phyloP scores from a whole-genome alignment of 1,140 invertebrate genomes.

The Rhyacophila brunnea region DNA sequence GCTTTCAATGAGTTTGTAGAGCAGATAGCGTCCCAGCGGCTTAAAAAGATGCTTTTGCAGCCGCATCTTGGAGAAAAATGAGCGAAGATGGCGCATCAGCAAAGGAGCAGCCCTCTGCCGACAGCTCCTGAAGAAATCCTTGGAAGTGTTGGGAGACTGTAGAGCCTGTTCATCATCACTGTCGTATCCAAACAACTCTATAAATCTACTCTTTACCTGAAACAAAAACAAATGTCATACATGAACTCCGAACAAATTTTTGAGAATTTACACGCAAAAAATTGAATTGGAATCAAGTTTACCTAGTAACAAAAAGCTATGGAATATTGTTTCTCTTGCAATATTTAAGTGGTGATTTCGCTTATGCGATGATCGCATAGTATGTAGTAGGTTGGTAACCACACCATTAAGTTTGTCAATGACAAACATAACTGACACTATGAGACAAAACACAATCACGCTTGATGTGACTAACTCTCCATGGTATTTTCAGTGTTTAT shows the following conservation, averaged over 20 bases:
- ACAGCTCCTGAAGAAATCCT: conserved; percentile 47
- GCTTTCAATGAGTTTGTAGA: conserved; percentile 47
- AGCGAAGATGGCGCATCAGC: conserved; percentile 45
- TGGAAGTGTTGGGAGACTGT: conserved; percentile 47
- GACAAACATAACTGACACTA: too few species aligned
- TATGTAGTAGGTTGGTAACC: not conserved
- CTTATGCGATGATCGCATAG: not conserved
- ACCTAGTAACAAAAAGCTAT: not conserved
- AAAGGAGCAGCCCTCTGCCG: conserved; percentile 50
- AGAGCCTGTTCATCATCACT: conserved; percentile 47
- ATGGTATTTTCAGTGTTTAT: too few species aligned
- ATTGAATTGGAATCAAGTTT: not conserved
- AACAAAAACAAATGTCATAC: conserved; percentile 28
- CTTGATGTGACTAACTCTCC: too few species aligned
- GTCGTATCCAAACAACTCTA: conserved; percentile 47
- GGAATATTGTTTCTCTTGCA: not conserved
- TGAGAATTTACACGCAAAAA: not conserved
- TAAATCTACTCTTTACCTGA: conserved; percentile 46
- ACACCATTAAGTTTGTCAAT: too few species aligned
- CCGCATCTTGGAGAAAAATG: conserved; percentile 45
- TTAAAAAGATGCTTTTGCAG: conserved; percentile 47
- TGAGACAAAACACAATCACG: too few species aligned
- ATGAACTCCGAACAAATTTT: not conserved
- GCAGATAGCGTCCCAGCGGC: conserved; percentile 46
- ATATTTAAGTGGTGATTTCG: not conserved